Evolutionary conservation across 2,797 vertebrate species (phyloP).

Genomic region (Coendou prehensilis): DNA sequence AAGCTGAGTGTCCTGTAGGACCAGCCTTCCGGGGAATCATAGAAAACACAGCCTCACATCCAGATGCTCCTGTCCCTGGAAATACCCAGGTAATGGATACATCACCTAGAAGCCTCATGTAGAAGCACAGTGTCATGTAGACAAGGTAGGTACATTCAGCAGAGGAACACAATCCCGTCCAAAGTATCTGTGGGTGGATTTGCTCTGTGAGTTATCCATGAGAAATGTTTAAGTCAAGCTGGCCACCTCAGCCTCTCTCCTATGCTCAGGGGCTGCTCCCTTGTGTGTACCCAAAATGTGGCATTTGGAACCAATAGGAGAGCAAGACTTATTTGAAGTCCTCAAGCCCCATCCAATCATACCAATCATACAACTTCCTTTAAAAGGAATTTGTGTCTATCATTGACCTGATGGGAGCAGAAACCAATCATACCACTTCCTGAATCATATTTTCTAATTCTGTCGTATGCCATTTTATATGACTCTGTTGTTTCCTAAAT

Average conservation of each 20-base stretch:
- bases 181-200: background rate
- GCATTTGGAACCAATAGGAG: background rate
- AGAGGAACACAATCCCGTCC: background rate
- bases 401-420: background rate
- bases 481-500: background rate
- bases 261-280: background rate
- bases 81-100: background rate
- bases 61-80: background rate
- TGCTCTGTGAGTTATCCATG: background rate
- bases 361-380: background rate
- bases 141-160: background rate
- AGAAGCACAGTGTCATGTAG: background rate
- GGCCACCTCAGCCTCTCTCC: background rate
- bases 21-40: background rate
- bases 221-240: constrained; percentile 17
- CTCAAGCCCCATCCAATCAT: background rate
- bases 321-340: background rate
- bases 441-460: background rate
- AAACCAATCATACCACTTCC: background rate
- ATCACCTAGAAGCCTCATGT: background rate
- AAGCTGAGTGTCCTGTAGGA: background rate
- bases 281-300: background rate
- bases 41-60: background rate
- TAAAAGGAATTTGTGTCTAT: background rate
- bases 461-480: background rate